These are phyloP conservation scores for Tipula vernalis DNA, from an alignment of 2,888 invertebrate genomes.

Conservation along the genomic window DNA sequence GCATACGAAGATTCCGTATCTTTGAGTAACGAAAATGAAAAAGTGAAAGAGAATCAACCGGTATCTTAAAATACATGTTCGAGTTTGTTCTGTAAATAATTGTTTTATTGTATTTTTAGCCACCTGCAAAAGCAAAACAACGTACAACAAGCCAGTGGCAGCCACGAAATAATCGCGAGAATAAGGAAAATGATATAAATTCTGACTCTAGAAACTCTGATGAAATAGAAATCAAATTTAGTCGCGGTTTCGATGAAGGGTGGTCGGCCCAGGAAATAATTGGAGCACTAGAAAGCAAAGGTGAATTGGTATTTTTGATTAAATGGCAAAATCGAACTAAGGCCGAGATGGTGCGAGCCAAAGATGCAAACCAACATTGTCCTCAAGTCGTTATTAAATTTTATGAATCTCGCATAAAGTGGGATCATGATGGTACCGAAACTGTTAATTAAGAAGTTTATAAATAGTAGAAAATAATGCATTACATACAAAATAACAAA, in stretches of 20 bases:
- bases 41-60: conserved; percentile 1
- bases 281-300: background rate
- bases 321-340: background rate
- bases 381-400: conserved; percentile 8
- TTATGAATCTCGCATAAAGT: conserved; percentile 6
- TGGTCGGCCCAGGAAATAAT: conserved; percentile 1
- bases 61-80: background rate
- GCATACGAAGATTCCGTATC: conserved; percentile 51
- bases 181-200: background rate
- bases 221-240: conserved; percentile 4
- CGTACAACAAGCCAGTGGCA: background rate
- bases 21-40: background rate
- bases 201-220: background rate
- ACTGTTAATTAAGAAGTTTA: background rate
- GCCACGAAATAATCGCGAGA: background rate
- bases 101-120: background rate
- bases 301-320: conserved; percentile 5
- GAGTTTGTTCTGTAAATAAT: background rate
- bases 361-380: conserved; percentile 7
- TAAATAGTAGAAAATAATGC: background rate
- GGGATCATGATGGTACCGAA: background rate
- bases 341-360: background rate
- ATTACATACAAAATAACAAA: background rate
- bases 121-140: background rate
- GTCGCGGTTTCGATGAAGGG: background rate